Evolutionary conservation across 2,113 vertebrate species (phyloP), one percentile per base, ranked within the genome.

Genomic region (Saguinus imperator): DNA sequence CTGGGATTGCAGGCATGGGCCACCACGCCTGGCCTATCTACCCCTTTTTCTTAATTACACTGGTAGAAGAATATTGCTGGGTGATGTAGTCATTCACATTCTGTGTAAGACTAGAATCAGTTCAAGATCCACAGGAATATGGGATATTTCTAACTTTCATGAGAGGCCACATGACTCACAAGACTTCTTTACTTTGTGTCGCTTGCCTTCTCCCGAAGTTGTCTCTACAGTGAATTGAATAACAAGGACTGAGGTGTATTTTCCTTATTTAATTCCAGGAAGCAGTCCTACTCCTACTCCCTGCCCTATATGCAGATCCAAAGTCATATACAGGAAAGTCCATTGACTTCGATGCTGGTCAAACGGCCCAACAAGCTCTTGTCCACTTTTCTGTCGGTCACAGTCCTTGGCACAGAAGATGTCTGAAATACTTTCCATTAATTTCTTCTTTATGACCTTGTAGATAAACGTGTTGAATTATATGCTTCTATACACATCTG

Each of bases 241-340:
- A 79, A 43, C 52, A 82, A 73, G 32, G 58, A 75, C 43, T 48
- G 76, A 94, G 16, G 58, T 43, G 1, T 18, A 50, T 25, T 57
- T 79, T 87, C 79, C 48, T 1, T 92, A 18, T 68, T 88, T 85
- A 82, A 79, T 48, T 95, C n/a, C 37, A 70, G 91, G 77, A 93
- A 85, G 40, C 35, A 75, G 70, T 37, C 9, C n/a, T 4, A 7
- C 57, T n/a, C 10, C 52, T 43, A 1, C 29, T 40, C 12, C 14
- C n/a, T 8, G 52, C 35, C 35, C 14, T 20, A 0, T 80, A 81
- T 45, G 45, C 32, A 73, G 13, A 37, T 81, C 25, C 27, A 48
- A 50, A 94, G 52, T 75, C 68, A 77, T 3, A 12, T 14, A n/a
- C 29, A 40, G 43, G 25, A 40, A 72, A 77, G 52, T 37, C 35